phyloP scores from a whole-genome alignment of 1,140 invertebrate species.

The Cryptotermes secundus region DNA sequence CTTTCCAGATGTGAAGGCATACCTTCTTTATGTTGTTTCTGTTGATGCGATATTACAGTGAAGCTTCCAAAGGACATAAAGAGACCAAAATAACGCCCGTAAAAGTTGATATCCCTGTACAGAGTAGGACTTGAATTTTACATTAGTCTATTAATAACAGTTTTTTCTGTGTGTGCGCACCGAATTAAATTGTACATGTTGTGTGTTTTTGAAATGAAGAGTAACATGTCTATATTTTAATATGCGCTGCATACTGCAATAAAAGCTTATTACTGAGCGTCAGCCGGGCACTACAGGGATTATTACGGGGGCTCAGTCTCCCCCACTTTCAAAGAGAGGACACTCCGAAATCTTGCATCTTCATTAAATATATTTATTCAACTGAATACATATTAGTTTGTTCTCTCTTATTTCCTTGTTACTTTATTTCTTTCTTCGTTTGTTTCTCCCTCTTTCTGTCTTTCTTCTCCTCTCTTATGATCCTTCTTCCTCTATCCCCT shows the following conservation, averaged over 20 bases:
- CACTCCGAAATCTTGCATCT: background rate
- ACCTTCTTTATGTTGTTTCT: too few relatives aligned
- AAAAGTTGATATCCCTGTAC: background rate
- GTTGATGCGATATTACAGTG: background rate
- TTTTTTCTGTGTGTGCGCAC: background rate
- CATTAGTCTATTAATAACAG: background rate
- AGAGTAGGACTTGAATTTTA: background rate
- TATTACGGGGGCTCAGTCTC: background rate
- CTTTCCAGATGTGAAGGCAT: too few relatives aligned
- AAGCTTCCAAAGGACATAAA: background rate
- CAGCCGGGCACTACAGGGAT: background rate
- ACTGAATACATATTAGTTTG: background rate
- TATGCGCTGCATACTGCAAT: background rate
- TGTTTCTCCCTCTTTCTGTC: too few relatives aligned
- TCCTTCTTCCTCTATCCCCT: too few relatives aligned
- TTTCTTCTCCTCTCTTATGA: too few relatives aligned
- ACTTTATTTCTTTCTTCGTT: too few relatives aligned
- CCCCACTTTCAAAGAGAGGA: background rate
- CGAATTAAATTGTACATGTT: background rate
- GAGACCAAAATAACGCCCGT: background rate
- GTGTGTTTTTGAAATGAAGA: constrained; percentile 8
- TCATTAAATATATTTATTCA: background rate
- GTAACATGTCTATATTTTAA: constrained; percentile 3
- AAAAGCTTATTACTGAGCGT: background rate
- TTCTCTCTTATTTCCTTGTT: background rate